Percentiles rank a stretch among this genome's conserved stretches.
Evolutionary conservation across 2,113 vertebrate species (phyloP).

Genomic region (Meles meles): DNA sequence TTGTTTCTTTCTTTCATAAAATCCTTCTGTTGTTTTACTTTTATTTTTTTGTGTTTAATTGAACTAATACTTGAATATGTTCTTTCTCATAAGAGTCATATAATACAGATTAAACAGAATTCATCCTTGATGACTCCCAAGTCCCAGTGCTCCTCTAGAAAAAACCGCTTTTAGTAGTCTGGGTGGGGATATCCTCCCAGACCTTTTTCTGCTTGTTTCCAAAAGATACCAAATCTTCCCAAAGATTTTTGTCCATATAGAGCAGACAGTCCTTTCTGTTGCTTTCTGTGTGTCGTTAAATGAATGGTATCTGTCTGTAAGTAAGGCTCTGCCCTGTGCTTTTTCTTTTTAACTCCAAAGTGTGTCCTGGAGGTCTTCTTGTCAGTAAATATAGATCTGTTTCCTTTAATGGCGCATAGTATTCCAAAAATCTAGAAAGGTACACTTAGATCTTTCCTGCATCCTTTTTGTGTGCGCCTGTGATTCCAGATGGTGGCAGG

Average conservation of each 20-base stretch:
- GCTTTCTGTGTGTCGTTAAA: background rate
- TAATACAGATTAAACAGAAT: background rate
- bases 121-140: background rate
- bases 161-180: background rate
- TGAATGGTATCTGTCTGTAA: background rate
- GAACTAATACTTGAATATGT: background rate
- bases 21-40: background rate
- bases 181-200: background rate
- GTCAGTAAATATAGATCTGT: background rate
- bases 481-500: background rate
- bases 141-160: background rate
- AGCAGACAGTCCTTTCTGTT: background rate
- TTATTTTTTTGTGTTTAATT: slow-evolving; percentile 16
- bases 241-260: background rate
- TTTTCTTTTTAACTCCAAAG: background rate
- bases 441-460: background rate
- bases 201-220: background rate
- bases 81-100: background rate
- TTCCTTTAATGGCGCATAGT: background rate
- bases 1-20: background rate
- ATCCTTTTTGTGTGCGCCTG: background rate
- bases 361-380: background rate
- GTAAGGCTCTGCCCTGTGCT: background rate
- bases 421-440: background rate
- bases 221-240: too few relatives aligned